These are phyloP conservation scores for Calameuta pallipes DNA, from an alignment of 2,888 invertebrate species.

Conservation along the genomic window DNA sequence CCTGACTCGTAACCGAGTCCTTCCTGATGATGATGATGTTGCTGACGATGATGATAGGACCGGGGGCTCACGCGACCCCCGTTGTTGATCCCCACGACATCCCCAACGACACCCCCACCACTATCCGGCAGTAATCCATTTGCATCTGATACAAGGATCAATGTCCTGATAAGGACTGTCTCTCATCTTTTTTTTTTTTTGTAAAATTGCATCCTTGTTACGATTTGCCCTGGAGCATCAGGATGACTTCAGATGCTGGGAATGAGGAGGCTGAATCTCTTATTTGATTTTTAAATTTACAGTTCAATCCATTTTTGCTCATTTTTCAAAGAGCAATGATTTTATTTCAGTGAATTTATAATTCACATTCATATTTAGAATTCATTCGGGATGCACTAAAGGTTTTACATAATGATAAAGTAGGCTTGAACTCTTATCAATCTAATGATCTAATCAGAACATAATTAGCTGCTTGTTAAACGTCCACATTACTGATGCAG, in stretches of 20 bases:
- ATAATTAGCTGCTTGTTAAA: conserved; percentile 30
- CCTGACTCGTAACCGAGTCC: not conserved
- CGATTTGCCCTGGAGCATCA: not conserved
- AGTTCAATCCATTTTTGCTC: not conserved
- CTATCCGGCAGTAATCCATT: conserved; percentile 38
- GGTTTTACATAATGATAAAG: conserved; percentile 35
- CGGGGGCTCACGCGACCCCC: conserved; percentile 34
- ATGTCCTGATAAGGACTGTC: not conserved
- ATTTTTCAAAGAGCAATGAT: not conserved
- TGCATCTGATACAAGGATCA: not conserved
- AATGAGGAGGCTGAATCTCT: not conserved
- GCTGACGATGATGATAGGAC: conserved; percentile 23
- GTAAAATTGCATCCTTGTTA: not conserved
- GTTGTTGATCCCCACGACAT: conserved; percentile 37
- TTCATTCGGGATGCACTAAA: conserved; percentile 25
- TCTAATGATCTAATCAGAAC: conserved; percentile 32
- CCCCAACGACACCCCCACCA: conserved; percentile 40
- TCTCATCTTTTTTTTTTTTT: not conserved
- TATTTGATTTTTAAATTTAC: not conserved
- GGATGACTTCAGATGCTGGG: not conserved
- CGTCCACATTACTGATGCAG: not conserved
- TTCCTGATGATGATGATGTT: conserved; percentile 16
- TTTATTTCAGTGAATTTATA: not conserved
- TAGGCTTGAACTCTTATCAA: conserved; percentile 25
- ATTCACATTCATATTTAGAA: not conserved